Evolutionary conservation across 2,113 vertebrate genomes (phyloP).

Genomic region (Picathartes gymnocephalus): DNA sequence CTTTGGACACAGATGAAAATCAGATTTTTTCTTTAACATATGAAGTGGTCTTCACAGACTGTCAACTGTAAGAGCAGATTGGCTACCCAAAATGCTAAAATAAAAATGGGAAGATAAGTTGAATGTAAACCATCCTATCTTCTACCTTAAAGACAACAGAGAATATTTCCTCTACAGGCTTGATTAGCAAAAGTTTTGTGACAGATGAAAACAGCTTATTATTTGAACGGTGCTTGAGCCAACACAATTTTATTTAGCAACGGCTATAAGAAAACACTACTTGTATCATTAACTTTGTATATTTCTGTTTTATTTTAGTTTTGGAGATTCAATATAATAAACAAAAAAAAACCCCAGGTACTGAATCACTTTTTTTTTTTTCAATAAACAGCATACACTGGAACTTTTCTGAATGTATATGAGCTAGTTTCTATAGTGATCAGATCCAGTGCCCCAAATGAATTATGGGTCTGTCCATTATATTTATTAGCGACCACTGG

Average conservation of each 20-base stretch:
- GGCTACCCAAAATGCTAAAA: background rate
- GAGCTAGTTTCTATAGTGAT: background rate
- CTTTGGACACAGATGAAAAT: background rate
- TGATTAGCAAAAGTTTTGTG: background rate
- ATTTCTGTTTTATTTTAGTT: background rate
- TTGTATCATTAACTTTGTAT: background rate
- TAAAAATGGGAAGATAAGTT: background rate
- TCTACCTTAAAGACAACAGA: background rate
- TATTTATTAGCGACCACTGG: background rate
- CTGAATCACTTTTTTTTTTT: background rate
- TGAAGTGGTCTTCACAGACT: background rate
- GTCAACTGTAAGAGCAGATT: background rate
- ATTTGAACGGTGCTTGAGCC: background rate
- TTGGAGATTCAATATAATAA: background rate
- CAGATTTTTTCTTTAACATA: background rate
- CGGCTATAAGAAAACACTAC: background rate
- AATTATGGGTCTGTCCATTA: background rate
- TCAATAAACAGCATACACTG: background rate
- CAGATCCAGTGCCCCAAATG: background rate
- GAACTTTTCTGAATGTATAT: background rate
- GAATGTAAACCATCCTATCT: background rate
- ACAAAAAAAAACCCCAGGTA: background rate
- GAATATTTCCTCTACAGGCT: background rate
- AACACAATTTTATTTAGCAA: background rate
- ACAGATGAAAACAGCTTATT: background rate